Percentiles rank a stretch among this genome's conserved stretches.
Evolutionary conservation across 2,888 invertebrate species (phyloP).

Genomic region (Pyrochroa serraticornis): DNA sequence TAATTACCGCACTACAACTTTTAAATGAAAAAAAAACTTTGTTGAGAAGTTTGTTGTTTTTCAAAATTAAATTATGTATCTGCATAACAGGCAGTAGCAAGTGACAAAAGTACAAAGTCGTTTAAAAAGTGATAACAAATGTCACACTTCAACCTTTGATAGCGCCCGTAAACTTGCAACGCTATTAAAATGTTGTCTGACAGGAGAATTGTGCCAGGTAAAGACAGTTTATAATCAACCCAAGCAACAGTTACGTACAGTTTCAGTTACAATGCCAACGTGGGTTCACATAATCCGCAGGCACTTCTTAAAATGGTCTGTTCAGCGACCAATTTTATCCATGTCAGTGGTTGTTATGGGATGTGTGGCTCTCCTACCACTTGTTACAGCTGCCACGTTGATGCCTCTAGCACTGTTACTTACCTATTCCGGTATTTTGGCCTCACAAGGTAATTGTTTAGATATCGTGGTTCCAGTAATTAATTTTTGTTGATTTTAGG

Average conservation of each 20-base stretch:
- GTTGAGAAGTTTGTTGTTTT: too few species aligned
- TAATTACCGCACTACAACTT: too few species aligned
- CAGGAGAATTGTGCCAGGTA: constrained; percentile 9
- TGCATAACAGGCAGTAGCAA: too few species aligned
- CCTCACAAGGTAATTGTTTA: constrained; percentile 11
- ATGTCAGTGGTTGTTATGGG: constrained; percentile 31
- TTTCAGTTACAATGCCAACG: not conserved
- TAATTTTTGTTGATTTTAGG: constrained; percentile 29
- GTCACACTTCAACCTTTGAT: constrained; percentile 4
- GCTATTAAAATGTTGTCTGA: not conserved
- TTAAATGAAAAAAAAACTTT: too few species aligned
- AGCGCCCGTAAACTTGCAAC: not conserved
- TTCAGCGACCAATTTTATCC: constrained; percentile 19
- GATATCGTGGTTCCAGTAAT: not conserved
- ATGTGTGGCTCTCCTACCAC: constrained; percentile 32
- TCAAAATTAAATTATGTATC: too few species aligned
- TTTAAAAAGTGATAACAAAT: constrained; percentile 1
- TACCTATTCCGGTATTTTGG: constrained; percentile 19
- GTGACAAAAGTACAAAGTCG: too few species aligned
- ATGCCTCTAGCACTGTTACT: constrained; percentile 37
- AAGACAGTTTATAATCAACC: not conserved
- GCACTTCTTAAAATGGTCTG: constrained; percentile 19
- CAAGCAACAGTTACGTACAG: too few species aligned
- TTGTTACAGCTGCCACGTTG: constrained; percentile 37
- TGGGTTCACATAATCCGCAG: constrained; percentile 8